Evolutionary conservation across 2,113 vertebrate species (phyloP).

Genomic region (Oxyruncus cristatus): DNA sequence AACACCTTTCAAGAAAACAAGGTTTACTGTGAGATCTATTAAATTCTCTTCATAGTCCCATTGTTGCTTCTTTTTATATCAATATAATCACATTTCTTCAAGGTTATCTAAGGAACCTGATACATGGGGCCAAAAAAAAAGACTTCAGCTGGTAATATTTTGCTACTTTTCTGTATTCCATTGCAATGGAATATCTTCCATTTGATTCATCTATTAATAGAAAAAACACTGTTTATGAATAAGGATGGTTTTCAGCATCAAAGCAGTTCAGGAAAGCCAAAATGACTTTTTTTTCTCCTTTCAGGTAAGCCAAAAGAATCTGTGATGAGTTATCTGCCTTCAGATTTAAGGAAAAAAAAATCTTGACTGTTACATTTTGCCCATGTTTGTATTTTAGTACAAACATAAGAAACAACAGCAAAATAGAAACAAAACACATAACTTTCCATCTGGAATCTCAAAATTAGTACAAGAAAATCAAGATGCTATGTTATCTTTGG

Average conservation of each 20-base stretch:
- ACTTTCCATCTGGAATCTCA: conserved; percentile 6
- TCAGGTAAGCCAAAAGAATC: not conserved
- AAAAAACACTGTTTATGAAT: not conserved
- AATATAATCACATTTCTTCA: not conserved
- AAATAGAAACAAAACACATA: conserved; percentile 4
- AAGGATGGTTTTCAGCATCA: not conserved
- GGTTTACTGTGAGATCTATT: not conserved
- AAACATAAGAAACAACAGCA: not conserved
- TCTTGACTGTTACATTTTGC: not conserved
- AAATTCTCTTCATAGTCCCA: not conserved
- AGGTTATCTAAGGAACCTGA: not conserved
- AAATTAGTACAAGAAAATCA: not conserved
- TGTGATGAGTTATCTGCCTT: not conserved
- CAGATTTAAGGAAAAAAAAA: not conserved
- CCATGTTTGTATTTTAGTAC: not conserved
- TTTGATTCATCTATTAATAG: not conserved
- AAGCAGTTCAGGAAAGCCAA: not conserved
- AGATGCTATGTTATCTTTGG: not conserved
- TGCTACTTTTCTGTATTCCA: not conserved
- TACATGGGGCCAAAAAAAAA: not conserved
- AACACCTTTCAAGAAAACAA: not conserved
- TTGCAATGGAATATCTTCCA: not conserved
- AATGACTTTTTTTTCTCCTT: not conserved
- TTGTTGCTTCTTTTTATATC: not conserved
- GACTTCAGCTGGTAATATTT: not conserved